phyloP scores from a whole-genome alignment of 2,888 invertebrate species.

The Bugulina stolonifera region DNA sequence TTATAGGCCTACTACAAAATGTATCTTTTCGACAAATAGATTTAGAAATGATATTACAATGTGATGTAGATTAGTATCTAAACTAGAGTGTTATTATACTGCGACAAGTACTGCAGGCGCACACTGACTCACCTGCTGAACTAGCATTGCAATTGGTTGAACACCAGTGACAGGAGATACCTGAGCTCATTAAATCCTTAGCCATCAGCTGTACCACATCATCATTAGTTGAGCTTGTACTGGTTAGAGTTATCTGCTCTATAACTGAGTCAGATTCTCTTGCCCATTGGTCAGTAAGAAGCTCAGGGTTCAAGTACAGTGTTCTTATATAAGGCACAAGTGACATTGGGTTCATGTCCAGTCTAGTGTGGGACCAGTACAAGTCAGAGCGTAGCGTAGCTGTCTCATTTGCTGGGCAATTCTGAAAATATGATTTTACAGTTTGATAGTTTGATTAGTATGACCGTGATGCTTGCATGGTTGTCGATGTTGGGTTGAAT shows the following conservation, averaged over 20 bases:
- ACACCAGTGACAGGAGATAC: neutral
- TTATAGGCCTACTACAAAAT: too few species aligned
- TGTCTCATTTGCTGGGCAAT: neutral
- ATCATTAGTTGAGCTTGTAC: neutral
- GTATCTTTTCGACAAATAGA: too few species aligned
- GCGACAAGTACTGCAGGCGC: too few species aligned
- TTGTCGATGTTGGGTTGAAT: too few species aligned
- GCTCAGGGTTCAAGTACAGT: neutral
- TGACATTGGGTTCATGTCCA: neutral
- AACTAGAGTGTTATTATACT: too few species aligned
- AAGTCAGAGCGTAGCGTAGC: neutral
- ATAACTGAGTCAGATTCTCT: neutral
- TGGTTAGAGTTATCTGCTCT: neutral
- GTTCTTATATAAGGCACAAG: neutral
- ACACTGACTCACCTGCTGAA: neutral
- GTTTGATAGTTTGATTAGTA: too few species aligned
- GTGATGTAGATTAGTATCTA: too few species aligned
- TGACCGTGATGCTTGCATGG: too few species aligned
- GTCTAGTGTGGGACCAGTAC: constrained; percentile 14
- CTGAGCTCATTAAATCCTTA: neutral
- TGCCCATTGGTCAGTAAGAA: neutral
- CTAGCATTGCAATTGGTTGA: neutral
- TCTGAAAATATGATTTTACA: too few species aligned
- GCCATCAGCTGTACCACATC: constrained; percentile 1
- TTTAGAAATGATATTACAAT: too few species aligned